A percentile compares a stretch with the other conserved stretches of the same genome.
Conservation (phyloP, 2,888 invertebrate species). For the Bruchidius siliquastri region DNA sequence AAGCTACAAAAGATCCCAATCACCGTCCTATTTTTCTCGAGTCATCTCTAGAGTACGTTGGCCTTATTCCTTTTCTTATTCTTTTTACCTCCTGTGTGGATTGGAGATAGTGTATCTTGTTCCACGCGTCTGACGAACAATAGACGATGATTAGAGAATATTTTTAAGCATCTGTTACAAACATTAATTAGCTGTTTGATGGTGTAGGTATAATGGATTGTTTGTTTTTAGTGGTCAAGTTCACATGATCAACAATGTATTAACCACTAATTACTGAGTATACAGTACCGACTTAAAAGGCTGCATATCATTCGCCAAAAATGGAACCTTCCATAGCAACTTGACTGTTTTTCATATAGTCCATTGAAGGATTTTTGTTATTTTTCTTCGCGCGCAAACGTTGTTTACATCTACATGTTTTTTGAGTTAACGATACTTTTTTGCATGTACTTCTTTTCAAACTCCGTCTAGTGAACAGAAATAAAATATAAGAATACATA, state of each 20-base stretch:
- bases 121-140: not conserved
- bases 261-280: not conserved
- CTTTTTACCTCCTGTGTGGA: not conserved
- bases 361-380: too few relatives aligned
- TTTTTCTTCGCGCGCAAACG: too few relatives aligned
- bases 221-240: not conserved
- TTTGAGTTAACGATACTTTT: too few relatives aligned
- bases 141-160: not conserved
- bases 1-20: not conserved
- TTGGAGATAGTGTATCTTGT: not conserved
- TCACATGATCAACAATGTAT: not conserved
- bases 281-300: not conserved
- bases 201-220: not conserved
- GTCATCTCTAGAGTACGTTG: not conserved
- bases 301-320: not conserved
- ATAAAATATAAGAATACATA: too few relatives aligned
- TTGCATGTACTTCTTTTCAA: too few relatives aligned
- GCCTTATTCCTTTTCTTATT: not conserved
- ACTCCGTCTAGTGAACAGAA: too few relatives aligned
- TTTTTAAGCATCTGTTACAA: not conserved
- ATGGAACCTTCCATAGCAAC: too few relatives aligned
- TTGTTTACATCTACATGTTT: too few relatives aligned
- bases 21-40: not conserved
- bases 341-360: too few relatives aligned
- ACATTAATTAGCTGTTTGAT: not conserved